Percentiles rank a stretch among this genome's conserved stretches.
These are phyloP conservation scores for Adrianichthys oophorus DNA, from an alignment of 2,797 vertebrate genomes.

Conservation along the genomic window DNA sequence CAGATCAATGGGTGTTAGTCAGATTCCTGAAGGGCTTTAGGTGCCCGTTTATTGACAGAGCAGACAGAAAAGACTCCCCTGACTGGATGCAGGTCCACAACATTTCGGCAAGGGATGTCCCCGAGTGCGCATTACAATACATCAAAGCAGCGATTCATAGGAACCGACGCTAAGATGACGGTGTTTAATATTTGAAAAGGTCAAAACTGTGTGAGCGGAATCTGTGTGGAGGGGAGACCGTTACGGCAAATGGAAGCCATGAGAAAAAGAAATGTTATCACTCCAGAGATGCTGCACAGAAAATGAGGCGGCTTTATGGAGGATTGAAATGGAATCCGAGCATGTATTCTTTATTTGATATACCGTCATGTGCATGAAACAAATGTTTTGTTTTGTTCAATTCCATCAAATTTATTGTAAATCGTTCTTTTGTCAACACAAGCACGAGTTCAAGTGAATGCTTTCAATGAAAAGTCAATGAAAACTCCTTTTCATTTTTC, in stretches of 20 bases:
- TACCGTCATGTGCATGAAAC: no score
- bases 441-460: no score
- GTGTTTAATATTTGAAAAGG: slow-evolving; percentile 50
- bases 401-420: no score
- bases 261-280: neutral
- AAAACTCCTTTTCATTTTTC: no score
- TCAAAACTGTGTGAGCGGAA: slow-evolving; percentile 25
- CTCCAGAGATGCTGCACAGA: neutral
- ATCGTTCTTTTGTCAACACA: no score
- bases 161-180: slow-evolving; percentile 28
- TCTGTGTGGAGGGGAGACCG: slow-evolving; percentile 9
- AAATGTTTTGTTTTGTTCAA: no score
- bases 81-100: slow-evolving; percentile 29
- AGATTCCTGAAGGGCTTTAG: slow-evolving; percentile 49
- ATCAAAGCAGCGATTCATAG: slow-evolving; percentile 41
- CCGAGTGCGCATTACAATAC: slow-evolving; percentile 28
- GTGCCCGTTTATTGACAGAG: slow-evolving; percentile 58
- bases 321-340: no score
- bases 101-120: slow-evolving; percentile 41
- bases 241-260: no score
- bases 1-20: slow-evolving; percentile 50
- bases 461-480: no score
- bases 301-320: neutral
- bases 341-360: no score
- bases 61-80: slow-evolving; percentile 43